Conservation (phyloP, 2,113 vertebrate genomes). For the Mustela lutreola region DNA sequence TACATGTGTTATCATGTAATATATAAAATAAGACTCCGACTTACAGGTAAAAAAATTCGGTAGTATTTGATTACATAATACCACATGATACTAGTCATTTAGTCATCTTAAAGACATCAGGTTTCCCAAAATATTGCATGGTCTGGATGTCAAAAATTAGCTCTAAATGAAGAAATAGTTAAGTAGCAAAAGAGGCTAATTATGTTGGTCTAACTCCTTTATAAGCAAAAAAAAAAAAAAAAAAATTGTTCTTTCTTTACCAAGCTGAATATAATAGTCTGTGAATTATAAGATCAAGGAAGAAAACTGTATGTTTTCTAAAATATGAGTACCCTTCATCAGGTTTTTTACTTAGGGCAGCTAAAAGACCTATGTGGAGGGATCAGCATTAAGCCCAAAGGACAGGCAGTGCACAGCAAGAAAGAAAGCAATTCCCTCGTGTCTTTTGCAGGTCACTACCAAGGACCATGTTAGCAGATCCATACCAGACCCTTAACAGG, state of each 20-base stretch:
- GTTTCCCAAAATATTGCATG: not conserved
- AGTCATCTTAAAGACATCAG: conserved; percentile 51
- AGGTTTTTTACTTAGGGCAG: conserved; percentile 94
- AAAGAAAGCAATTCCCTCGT: conserved; percentile 94
- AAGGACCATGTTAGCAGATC: conserved; percentile 94
- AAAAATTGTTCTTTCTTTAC: conserved; percentile 86
- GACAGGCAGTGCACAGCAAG: conserved; percentile 92
- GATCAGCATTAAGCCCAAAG: conserved; percentile 95
- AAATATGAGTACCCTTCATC: conserved; percentile 93
- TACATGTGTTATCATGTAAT: not conserved
- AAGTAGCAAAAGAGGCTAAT: conserved; percentile 85
- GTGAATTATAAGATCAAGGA: conserved; percentile 92
- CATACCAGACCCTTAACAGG: conserved; percentile 98
- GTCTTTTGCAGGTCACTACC: conserved; percentile 95
- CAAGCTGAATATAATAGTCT: conserved; percentile 88
- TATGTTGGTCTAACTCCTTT: conserved; percentile 83
- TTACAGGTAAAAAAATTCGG: conserved; percentile 40
- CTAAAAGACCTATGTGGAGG: conserved; percentile 93
- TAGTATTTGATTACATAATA: conserved; percentile 37
- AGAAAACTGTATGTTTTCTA: conserved; percentile 89
- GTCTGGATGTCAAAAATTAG: conserved; percentile 73
- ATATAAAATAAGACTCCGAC: conserved; percentile 33
- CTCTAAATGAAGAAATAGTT: conserved; percentile 79
- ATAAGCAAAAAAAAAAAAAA: conserved; percentile 78
- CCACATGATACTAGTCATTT: conserved; percentile 15